A percentile compares a stretch with the other conserved stretches of the same genome.
These are phyloP conservation scores for Dioctria linearis DNA, from an alignment of 2,888 invertebrate species.

Conservation along the genomic window DNA sequence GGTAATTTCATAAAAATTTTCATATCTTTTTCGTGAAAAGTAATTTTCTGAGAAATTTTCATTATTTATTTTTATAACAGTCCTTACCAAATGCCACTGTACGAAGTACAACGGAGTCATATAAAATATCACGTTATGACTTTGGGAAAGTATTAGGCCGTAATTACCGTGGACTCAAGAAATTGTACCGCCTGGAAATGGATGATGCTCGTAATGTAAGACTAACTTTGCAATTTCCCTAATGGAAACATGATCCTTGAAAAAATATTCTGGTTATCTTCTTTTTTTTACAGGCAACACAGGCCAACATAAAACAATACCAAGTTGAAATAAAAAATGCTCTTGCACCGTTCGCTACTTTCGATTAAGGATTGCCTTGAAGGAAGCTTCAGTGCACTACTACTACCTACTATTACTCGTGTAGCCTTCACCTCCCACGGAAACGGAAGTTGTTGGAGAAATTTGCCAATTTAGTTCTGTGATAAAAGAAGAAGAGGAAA, in stretches of 20 bases:
- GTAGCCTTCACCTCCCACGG: not conserved
- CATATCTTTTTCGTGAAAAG: not conserved
- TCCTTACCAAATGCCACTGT: not conserved
- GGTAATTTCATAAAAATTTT: conserved; percentile 26
- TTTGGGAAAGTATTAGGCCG: conserved; percentile 68
- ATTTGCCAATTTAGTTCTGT: conserved; percentile 33
- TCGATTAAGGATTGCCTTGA: conserved; percentile 17
- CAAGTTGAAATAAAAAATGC: conserved; percentile 66
- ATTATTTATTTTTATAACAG: not conserved
- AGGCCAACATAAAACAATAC: conserved; percentile 68
- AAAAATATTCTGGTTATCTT: not conserved
- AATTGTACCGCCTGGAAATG: conserved; percentile 66
- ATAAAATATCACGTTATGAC: conserved; percentile 68
- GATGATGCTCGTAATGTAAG: conserved; percentile 68
- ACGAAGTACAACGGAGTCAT: conserved; percentile 67
- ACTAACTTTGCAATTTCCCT: conserved; percentile 28
- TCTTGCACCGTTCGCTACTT: conserved; percentile 23
- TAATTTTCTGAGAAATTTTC: not conserved
- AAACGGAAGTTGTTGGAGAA: conserved; percentile 4
- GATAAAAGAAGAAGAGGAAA: conserved; percentile 3
- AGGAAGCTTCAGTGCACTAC: not conserved
- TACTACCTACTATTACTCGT: not conserved
- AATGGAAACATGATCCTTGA: conserved; percentile 33
- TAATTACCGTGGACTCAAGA: conserved; percentile 69
- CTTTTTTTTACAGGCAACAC: conserved; percentile 65